Evolutionary conservation across 2,797 vertebrate species (phyloP).

Genomic region (Pantherophis vulpinus): DNA sequence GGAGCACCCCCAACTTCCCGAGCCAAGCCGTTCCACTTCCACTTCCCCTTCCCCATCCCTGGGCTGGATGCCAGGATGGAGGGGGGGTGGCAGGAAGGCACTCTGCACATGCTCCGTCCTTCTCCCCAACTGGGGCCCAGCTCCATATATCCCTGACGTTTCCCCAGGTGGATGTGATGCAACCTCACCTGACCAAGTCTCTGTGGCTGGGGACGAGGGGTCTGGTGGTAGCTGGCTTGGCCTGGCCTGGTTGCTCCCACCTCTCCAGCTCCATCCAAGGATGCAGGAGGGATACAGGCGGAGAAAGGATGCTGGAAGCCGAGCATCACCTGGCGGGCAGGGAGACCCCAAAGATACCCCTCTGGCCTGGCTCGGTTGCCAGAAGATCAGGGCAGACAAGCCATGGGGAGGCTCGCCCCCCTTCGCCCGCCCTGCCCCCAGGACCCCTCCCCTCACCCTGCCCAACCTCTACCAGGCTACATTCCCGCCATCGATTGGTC

Average conservation of each 20-base stretch:
- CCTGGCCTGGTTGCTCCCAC: not conserved
- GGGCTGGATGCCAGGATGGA: too few species aligned
- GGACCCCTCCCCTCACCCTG: not conserved
- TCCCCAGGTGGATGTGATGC: not conserved
- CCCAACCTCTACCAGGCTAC: not conserved
- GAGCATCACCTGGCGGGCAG: not conserved
- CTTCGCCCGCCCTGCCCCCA: not conserved
- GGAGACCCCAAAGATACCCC: too few species aligned
- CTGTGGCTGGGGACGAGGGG: too few species aligned
- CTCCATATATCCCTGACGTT: not conserved
- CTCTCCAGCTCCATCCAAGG: not conserved
- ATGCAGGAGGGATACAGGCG: not conserved
- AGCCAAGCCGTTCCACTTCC: too few species aligned
- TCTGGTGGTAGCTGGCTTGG: too few species aligned
- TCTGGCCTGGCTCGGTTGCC: too few species aligned
- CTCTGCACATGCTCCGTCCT: not conserved
- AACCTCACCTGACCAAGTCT: not conserved
- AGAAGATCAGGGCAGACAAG: not conserved
- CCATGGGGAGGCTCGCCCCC: not conserved
- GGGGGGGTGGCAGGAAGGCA: not conserved
- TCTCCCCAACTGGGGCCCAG: too few species aligned
- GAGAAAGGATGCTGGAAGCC: not conserved
- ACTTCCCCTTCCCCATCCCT: too few species aligned
- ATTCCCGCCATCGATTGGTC: not conserved
- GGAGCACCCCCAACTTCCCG: too few species aligned